Evolutionary conservation across 2,113 vertebrate genomes (phyloP).

Genomic region (Rhagologus leucostigma): DNA sequence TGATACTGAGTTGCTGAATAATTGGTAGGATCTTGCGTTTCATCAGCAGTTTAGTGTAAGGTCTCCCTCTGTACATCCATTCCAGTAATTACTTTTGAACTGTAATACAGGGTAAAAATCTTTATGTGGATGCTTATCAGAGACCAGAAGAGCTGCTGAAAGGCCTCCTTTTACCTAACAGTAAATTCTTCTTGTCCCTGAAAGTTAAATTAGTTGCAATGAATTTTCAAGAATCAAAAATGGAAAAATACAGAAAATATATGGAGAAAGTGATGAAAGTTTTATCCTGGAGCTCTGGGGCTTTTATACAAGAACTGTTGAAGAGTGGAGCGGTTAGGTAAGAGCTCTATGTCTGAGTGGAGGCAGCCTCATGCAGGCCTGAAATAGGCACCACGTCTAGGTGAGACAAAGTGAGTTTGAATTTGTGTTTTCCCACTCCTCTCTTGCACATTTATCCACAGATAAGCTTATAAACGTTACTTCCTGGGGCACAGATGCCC

Average conservation of each 20-base stretch:
- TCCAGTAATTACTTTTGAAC: neutral
- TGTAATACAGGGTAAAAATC: neutral
- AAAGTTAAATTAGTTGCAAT: neutral
- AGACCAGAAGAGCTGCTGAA: neutral
- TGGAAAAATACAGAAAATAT: neutral
- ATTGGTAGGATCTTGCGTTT: neutral
- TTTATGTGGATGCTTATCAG: neutral
- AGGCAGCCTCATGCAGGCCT: neutral
- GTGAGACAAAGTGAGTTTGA: neutral
- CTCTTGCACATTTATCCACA: neutral
- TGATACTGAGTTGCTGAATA: neutral
- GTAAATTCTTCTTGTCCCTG: neutral
- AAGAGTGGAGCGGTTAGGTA: neutral
- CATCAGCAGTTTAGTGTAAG: neutral
- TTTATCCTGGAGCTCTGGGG: neutral
- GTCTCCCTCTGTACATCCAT: neutral
- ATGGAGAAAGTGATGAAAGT: neutral
- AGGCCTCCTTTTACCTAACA: neutral
- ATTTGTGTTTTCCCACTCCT: neutral
- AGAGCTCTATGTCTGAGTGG: neutral
- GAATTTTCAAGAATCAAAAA: neutral
- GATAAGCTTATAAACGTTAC: neutral
- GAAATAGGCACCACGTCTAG: neutral
- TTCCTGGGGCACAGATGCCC: neutral
- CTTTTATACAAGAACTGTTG: neutral